phyloP scores from a whole-genome alignment of 2,888 invertebrate species.

The Caenorhabditis angaria region DNA sequence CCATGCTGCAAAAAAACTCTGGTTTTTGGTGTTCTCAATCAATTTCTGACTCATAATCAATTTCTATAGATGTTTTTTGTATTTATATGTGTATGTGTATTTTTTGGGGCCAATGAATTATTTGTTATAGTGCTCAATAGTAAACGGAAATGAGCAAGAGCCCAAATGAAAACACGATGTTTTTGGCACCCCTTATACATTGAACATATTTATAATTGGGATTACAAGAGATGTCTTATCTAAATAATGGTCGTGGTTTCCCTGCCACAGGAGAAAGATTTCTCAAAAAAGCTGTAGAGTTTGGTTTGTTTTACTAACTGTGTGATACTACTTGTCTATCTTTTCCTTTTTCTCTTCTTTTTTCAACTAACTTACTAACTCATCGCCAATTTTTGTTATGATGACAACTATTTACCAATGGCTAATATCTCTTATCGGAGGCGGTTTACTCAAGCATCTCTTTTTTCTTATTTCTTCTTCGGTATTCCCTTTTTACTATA shows the following conservation, averaged over 20 bases:
- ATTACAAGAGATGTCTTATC: not conserved
- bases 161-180: not conserved
- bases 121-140: constrained; percentile 7
- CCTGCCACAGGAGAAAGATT: not conserved
- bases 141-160: constrained; percentile 7
- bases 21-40: not conserved
- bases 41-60: not conserved
- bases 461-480: not conserved
- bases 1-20: constrained; percentile 48
- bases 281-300: not conserved
- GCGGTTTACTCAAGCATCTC: constrained; percentile 37
- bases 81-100: not conserved
- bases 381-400: not conserved
- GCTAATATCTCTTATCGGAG: constrained; percentile 45
- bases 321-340: not conserved
- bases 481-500: not conserved
- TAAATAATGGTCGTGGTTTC: not conserved
- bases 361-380: too few relatives aligned
- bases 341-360: not conserved
- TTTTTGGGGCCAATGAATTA: constrained; percentile 1
- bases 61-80: too few relatives aligned
- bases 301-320: not conserved
- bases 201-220: not conserved
- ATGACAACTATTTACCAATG: constrained; percentile 36
- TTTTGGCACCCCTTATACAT: not conserved